A percentile compares a stretch with the other conserved stretches of the same genome.
Evolutionary conservation across 1,140 invertebrate genomes (phyloP).

Genomic region (Drosophila kurseongensis): DNA sequence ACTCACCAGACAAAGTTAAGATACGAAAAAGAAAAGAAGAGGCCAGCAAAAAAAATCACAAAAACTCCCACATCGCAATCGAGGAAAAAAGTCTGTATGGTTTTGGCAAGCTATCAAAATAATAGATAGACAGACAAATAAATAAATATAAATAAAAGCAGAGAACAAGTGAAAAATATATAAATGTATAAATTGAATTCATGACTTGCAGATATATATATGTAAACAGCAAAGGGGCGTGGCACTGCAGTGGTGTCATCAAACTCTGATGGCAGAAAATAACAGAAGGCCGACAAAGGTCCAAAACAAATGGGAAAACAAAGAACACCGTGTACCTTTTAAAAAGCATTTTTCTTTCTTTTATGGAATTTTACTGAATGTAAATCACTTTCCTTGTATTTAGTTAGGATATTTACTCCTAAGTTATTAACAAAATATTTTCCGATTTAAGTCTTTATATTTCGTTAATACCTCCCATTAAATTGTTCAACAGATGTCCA

Average conservation of each 20-base stretch:
- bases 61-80: slow-evolving; percentile 27
- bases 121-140: slow-evolving; percentile 9
- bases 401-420: too few relatives aligned
- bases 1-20: slow-evolving; percentile 35
- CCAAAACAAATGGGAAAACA: background rate
- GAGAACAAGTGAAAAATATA: slow-evolving; percentile 41
- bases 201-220: slow-evolving; percentile 45
- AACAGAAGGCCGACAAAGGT: background rate
- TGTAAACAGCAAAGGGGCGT: slow-evolving; percentile 20
- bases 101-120: slow-evolving; percentile 45
- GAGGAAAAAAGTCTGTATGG: background rate
- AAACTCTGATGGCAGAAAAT: slow-evolving; percentile 10
- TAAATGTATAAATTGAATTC: slow-evolving; percentile 74
- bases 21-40: slow-evolving; percentile 10
- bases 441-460: too few relatives aligned
- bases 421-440: too few relatives aligned
- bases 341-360: too few relatives aligned
- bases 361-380: too few relatives aligned
- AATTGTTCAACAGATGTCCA: too few relatives aligned
- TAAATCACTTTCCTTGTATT: too few relatives aligned
- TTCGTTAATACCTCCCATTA: too few relatives aligned
- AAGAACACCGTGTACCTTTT: background rate
- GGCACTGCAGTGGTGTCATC: slow-evolving; percentile 38
- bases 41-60: slow-evolving; percentile 6
- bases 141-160: slow-evolving; percentile 26